Conservation (phyloP, 2,888 invertebrate genomes). For the Reticulitermes lucifugus region DNA sequence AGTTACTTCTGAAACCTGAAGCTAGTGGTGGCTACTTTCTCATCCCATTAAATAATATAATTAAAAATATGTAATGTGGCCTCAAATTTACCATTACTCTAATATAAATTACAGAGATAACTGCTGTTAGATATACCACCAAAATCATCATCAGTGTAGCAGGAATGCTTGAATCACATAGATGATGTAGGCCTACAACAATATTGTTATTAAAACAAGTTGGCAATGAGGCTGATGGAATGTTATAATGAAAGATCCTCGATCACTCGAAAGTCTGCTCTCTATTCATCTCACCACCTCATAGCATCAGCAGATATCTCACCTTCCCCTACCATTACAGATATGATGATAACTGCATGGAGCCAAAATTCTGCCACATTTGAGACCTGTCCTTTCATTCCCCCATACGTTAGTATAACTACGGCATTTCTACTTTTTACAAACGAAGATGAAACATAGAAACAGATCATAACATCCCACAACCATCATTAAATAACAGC, state of each 20-base stretch:
- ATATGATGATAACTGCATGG: neutral
- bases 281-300: neutral
- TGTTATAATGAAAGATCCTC: neutral
- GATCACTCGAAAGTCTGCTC: too few relatives aligned
- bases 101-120: neutral
- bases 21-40: too few relatives aligned
- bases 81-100: neutral
- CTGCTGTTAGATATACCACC: neutral
- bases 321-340: constrained; percentile 6
- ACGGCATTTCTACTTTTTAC: neutral
- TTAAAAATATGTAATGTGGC: neutral
- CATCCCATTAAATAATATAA: neutral
- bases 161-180: neutral
- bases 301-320: neutral
- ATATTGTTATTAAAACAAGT: neutral
- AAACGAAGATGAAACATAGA: neutral
- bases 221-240: constrained; percentile 21
- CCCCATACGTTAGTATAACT: too few relatives aligned
- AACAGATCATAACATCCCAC: neutral
- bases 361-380: neutral
- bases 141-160: constrained; percentile 3
- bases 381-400: too few relatives aligned
- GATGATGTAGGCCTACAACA: neutral
- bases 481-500: neutral
- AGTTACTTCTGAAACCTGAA: too few relatives aligned